Percentiles rank a stretch among this genome's conserved stretches.
phyloP scores from a whole-genome alignment of 35 echinoderm and acorn worm genomes.

The Ophiothrix spiculata region DNA sequence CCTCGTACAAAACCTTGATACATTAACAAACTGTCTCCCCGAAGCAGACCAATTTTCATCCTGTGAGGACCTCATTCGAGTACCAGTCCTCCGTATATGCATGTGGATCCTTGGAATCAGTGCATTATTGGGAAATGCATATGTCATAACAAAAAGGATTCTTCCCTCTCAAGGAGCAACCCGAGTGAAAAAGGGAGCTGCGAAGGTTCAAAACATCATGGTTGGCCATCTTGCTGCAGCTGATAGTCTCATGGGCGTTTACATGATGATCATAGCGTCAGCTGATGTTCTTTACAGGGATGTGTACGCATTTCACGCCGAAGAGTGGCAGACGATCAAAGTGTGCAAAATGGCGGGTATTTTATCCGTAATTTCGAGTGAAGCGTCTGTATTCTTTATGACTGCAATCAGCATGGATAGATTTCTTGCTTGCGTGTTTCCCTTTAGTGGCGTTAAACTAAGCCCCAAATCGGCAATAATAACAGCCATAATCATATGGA shows the following conservation, averaged over 20 bases:
- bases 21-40: slow-evolving; percentile 15
- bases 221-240: slow-evolving; percentile 55
- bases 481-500: slow-evolving; percentile 10
- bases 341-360: slow-evolving; percentile 47
- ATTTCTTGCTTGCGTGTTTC: slow-evolving; percentile 33
- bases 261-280: slow-evolving; percentile 67
- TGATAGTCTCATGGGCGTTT: slow-evolving; percentile 65
- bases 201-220: slow-evolving; percentile 30
- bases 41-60: slow-evolving; percentile 63
- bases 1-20: not conserved
- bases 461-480: not conserved
- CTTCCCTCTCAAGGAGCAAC: not conserved
- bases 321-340: slow-evolving; percentile 38
- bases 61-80: slow-evolving; percentile 58
- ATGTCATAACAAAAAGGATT: slow-evolving; percentile 24
- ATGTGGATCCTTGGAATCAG: slow-evolving; percentile 75
- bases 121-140: slow-evolving; percentile 33
- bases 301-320: slow-evolving; percentile 28
- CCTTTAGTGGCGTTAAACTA: slow-evolving; percentile 27
- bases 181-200: not conserved
- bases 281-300: slow-evolving; percentile 53
- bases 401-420: slow-evolving; percentile 56
- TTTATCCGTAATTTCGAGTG: slow-evolving; percentile 53
- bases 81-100: slow-evolving; percentile 32
- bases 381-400: slow-evolving; percentile 62